Evolutionary conservation across 2,113 vertebrate species (phyloP).

Genomic region (Hiodon alosoides): DNA sequence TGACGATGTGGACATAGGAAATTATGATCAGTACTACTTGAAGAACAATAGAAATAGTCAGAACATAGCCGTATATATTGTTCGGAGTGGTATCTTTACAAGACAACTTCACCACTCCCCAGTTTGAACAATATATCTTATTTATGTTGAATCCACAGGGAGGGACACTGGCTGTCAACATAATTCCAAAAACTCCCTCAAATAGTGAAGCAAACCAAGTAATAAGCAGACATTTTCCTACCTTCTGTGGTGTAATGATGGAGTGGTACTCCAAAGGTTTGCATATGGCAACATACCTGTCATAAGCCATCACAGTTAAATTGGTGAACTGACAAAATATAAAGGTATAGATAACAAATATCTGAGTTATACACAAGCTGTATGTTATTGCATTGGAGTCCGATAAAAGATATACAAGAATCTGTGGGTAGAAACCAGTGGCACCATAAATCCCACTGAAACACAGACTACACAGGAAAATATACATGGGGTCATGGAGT

Average conservation of each 20-base stretch:
- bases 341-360: constrained; percentile 5
- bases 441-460: too few species aligned
- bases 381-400: constrained; percentile 7
- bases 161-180: constrained; percentile 10
- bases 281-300: too few species aligned
- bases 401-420: too few species aligned
- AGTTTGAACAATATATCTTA: constrained; percentile 31
- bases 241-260: constrained; percentile 46
- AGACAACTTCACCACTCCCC: constrained; percentile 14
- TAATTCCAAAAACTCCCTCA: neutral
- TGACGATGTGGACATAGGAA: neutral
- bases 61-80: constrained; percentile 37
- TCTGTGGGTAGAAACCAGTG: too few species aligned
- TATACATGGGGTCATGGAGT: constrained; percentile 31
- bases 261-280: constrained; percentile 34
- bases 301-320: constrained; percentile 18
- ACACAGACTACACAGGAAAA: constrained; percentile 20
- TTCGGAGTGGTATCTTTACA: constrained; percentile 27
- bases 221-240: constrained; percentile 37
- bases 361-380: neutral
- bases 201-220: constrained; percentile 40
- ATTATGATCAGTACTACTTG: constrained; percentile 20
- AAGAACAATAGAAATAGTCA: constrained; percentile 15
- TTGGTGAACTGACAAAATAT: neutral
- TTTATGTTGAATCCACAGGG: constrained; percentile 33